Evolutionary conservation across 2,797 vertebrate species (phyloP).

Genomic region (Sibirionetta formosa): DNA sequence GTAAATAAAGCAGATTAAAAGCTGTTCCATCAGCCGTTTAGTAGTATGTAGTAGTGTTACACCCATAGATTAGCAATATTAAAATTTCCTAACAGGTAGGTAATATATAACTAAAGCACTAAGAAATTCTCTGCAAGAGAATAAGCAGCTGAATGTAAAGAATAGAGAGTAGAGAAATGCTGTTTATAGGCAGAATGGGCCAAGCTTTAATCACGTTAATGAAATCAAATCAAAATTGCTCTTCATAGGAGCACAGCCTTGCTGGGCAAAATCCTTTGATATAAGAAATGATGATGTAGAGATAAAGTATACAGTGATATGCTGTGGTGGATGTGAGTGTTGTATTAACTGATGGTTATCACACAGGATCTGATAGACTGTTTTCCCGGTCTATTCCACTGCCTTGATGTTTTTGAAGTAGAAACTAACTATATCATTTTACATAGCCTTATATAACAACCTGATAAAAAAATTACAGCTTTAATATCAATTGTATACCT

Average conservation of each 20-base stretch:
- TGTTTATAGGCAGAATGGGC: background rate
- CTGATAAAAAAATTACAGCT: background rate
- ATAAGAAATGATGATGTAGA: background rate
- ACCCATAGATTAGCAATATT: background rate
- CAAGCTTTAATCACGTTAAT: background rate
- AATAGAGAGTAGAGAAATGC: background rate
- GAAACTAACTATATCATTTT: background rate
- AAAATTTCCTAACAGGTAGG: background rate
- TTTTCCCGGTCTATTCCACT: background rate
- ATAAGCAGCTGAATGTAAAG: background rate
- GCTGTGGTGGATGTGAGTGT: background rate
- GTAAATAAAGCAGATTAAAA: constrained; percentile 61
- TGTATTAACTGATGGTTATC: background rate
- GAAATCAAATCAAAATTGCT: background rate
- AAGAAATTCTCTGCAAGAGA: background rate
- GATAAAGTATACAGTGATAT: background rate
- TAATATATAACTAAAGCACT: background rate
- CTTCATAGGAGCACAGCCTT: background rate
- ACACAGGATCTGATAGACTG: background rate
- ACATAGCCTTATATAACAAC: background rate
- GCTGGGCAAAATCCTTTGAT: background rate
- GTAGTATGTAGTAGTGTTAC: background rate
- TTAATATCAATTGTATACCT: background rate
- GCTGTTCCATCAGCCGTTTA: background rate
- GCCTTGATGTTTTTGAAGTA: background rate